Conservation (phyloP, 2,113 vertebrate species). For the Nyctereutes procyonoides region DNA sequence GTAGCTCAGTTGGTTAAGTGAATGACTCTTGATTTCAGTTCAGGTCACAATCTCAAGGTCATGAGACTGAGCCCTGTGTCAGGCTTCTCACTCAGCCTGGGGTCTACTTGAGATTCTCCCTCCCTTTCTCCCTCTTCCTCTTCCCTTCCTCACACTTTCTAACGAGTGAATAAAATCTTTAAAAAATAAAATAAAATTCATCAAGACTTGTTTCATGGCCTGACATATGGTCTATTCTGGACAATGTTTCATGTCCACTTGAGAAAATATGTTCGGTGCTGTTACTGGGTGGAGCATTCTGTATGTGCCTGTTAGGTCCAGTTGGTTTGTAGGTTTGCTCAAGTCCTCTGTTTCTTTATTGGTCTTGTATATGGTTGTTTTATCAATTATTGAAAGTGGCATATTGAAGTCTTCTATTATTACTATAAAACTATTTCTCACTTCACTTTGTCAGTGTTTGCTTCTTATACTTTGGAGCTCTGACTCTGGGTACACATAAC, state of each 20-base stretch:
- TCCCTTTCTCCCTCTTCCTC: neutral
- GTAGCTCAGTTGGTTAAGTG: neutral
- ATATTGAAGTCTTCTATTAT: neutral
- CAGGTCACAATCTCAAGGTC: neutral
- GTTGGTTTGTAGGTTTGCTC: neutral
- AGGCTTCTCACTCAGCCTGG: neutral
- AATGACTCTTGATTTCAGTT: neutral
- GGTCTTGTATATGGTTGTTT: slow-evolving; percentile 22
- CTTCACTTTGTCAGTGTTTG: neutral
- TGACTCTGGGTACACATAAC: neutral
- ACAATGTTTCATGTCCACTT: neutral
- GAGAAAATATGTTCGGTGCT: neutral
- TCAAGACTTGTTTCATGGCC: neutral
- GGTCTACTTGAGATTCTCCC: neutral
- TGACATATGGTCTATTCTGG: neutral
- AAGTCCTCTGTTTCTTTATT: neutral
- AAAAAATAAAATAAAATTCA: neutral
- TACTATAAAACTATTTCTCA: neutral
- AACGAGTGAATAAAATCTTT: neutral
- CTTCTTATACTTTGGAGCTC: neutral
- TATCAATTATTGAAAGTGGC: neutral
- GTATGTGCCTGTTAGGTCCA: neutral
- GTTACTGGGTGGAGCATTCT: neutral
- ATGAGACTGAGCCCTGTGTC: neutral
- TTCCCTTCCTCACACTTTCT: neutral